phyloP scores from a whole-genome alignment of 2,113 vertebrate genomes.

The Aegypius monachus region DNA sequence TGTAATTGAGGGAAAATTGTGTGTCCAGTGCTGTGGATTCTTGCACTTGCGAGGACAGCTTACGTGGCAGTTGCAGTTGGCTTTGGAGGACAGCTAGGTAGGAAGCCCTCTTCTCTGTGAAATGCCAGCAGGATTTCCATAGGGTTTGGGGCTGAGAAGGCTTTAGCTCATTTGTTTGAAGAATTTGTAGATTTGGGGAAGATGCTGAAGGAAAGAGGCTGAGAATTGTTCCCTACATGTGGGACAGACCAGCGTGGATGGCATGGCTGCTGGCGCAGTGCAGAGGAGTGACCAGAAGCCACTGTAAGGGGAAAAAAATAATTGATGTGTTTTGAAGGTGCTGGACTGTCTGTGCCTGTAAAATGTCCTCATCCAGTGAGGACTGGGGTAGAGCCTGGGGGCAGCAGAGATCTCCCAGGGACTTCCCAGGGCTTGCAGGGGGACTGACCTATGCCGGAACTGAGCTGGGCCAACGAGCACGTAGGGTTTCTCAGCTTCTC shows the following conservation, averaged over 20 bases:
- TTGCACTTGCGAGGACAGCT: neutral
- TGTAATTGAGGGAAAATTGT: neutral
- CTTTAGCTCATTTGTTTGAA: neutral
- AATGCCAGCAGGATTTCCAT: neutral
- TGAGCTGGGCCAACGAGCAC: neutral
- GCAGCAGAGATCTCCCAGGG: accelerated
- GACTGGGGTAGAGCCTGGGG: neutral
- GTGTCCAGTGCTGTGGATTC: neutral
- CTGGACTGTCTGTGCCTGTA: neutral
- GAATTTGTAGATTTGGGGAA: neutral
- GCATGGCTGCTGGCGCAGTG: neutral
- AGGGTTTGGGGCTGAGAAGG: neutral
- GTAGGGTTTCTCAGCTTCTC: neutral
- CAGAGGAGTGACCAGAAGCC: neutral
- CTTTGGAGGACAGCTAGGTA: neutral
- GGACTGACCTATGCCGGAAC: neutral
- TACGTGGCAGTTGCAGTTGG: neutral
- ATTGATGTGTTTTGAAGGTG: neutral
- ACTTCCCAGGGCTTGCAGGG: neutral
- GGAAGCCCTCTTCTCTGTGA: neutral
- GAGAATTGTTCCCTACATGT: neutral
- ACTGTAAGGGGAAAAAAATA: neutral
- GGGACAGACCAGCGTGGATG: neutral
- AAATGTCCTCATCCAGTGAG: neutral
- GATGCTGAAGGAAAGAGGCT: neutral